Conservation (phyloP, 2,888 invertebrate genomes). For the Tortrix viridana region DNA sequence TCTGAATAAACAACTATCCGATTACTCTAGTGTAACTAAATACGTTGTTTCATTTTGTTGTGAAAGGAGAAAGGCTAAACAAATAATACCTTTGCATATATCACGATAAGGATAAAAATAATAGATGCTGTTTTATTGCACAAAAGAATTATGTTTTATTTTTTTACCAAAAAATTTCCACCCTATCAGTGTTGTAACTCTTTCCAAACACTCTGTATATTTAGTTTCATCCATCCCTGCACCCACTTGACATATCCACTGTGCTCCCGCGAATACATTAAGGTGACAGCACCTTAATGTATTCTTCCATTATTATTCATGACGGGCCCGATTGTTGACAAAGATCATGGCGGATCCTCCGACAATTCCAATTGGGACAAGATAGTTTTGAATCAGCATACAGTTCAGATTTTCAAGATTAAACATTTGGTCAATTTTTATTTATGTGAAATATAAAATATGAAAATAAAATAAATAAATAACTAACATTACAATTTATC, state of each 20-base stretch:
- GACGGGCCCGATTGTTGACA: conserved; percentile 12
- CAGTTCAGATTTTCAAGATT: too few species aligned
- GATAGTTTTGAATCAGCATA: conserved; percentile 3
- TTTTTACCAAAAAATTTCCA: background rate
- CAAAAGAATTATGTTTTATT: background rate
- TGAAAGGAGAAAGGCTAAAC: too few species aligned
- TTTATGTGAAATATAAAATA: too few species aligned
- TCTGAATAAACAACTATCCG: too few species aligned
- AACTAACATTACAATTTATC: too few species aligned
- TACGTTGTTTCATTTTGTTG: too few species aligned
- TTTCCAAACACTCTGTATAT: conserved; percentile 18
- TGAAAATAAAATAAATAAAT: too few species aligned
- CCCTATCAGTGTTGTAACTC: background rate
- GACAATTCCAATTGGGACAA: conserved; percentile 8
- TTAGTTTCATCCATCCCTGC: conserved; percentile 37
- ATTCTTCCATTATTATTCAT: conserved; percentile 38
- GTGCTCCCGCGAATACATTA: conserved; percentile 6
- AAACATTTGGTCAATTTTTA: too few species aligned
- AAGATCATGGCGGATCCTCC: conserved; percentile 12
- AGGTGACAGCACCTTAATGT: conserved; percentile 24
- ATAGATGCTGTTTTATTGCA: too few species aligned
- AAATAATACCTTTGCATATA: too few species aligned
- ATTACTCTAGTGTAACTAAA: too few species aligned
- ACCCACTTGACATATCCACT: conserved; percentile 25
- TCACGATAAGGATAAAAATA: too few species aligned